Evolutionary conservation across 2,113 vertebrate genomes (phyloP).

Genomic region (Physeter macrocephalus): DNA sequence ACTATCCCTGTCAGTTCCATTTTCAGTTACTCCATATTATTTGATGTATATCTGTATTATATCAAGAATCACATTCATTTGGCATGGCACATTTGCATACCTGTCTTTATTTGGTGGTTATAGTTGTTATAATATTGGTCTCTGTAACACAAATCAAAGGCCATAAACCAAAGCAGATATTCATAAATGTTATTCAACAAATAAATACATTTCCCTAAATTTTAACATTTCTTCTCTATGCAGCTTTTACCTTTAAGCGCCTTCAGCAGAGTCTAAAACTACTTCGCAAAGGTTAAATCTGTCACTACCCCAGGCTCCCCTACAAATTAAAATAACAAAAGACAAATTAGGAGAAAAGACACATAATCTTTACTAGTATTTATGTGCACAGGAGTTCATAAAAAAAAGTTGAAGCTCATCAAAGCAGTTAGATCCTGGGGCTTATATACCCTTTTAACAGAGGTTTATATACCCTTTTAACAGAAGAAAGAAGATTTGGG

Average conservation of each 20-base stretch:
- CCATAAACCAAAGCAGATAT: background rate
- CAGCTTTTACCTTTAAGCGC: background rate
- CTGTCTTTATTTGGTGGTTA: background rate
- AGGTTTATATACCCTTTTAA: background rate
- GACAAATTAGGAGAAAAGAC: background rate
- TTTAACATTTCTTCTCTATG: background rate
- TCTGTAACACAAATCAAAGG: background rate
- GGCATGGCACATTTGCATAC: background rate
- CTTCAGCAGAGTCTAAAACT: background rate
- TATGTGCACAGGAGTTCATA: background rate
- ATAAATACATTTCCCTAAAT: background rate
- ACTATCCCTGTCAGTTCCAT: background rate
- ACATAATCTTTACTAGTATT: background rate
- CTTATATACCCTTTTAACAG: background rate
- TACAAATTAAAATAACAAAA: background rate
- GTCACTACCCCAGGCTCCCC: background rate
- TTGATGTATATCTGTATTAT: background rate
- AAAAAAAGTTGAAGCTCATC: background rate
- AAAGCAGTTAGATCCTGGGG: background rate
- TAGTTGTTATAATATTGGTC: background rate
- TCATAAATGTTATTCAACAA: background rate
- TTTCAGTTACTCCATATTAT: background rate
- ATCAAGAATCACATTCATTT: background rate
- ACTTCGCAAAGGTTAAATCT: background rate
- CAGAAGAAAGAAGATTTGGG: background rate